Percentiles rank a stretch among this genome's conserved stretches.
Conservation (phyloP, 1,140 invertebrate genomes). For the Sinella curviseta region DNA sequence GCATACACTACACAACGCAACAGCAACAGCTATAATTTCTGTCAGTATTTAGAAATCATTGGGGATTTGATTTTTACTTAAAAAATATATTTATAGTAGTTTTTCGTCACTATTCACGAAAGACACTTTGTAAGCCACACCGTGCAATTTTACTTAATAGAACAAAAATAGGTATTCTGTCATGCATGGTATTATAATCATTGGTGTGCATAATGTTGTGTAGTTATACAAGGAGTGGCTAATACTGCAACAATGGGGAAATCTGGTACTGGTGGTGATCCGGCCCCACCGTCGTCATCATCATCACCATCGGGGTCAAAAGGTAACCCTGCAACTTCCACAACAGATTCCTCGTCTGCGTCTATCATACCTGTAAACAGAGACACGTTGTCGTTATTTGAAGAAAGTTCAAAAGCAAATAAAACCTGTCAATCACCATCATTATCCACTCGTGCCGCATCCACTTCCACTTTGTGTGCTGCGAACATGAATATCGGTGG, state of each 20-base stretch:
- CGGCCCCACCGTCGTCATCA: not conserved
- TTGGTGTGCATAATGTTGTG: not conserved
- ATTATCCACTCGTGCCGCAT: not conserved
- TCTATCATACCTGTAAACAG: not conserved
- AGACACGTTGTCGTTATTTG: not conserved
- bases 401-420: slow-evolving; percentile 16
- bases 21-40: too few species aligned
- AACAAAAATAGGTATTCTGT: not conserved
- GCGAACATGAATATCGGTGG: too few species aligned
- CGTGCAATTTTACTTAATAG: not conserved
- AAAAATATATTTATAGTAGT: not conserved
- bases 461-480: too few species aligned
- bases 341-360: not conserved
- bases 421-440: slow-evolving; percentile 16
- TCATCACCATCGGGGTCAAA: not conserved
- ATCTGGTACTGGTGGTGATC: not conserved
- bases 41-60: too few species aligned
- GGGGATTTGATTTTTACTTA: not conserved
- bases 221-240: not conserved
- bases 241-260: not conserved
- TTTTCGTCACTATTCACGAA: too few species aligned
- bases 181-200: too few species aligned
- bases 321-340: not conserved
- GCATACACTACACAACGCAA: too few species aligned
- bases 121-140: not conserved